Conservation (phyloP, 2,113 vertebrate genomes). For the Nyctibius bracteatus region DNA sequence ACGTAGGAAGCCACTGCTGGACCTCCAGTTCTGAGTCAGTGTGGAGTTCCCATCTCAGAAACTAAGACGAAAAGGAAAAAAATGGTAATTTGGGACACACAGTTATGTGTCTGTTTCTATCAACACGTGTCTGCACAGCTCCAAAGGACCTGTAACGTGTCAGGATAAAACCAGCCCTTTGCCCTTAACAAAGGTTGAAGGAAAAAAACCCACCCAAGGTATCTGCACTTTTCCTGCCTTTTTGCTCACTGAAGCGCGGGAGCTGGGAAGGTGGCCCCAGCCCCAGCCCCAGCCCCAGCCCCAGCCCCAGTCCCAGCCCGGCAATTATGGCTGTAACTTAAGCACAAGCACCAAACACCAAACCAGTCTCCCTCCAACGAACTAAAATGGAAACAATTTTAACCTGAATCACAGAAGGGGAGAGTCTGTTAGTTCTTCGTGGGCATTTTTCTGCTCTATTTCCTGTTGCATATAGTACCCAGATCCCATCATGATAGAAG, state of each 20-base stretch:
- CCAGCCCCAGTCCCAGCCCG: not conserved
- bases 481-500: conserved; percentile 26
- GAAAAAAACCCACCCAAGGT: not conserved
- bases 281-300: not conserved
- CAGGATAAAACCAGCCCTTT: not conserved
- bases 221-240: not conserved
- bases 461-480: conserved; percentile 24
- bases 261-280: rapidly evolving
- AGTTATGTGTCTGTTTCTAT: not conserved
- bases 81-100: rapidly evolving
- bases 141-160: rapidly evolving
- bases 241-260: not conserved
- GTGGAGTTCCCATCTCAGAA: not conserved
- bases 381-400: not conserved
- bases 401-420: not conserved
- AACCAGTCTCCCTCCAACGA: not conserved
- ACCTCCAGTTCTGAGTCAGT: not conserved
- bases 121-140: not conserved
- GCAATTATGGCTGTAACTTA: not conserved
- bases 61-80: not conserved
- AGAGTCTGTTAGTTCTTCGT: not conserved
- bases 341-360: not conserved
- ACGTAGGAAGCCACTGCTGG: rapidly evolving
- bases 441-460: conserved; percentile 46
- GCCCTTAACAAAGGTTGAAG: not conserved